phyloP scores from a whole-genome alignment of 2,888 invertebrate genomes.

The Eristalis arbustorum region DNA sequence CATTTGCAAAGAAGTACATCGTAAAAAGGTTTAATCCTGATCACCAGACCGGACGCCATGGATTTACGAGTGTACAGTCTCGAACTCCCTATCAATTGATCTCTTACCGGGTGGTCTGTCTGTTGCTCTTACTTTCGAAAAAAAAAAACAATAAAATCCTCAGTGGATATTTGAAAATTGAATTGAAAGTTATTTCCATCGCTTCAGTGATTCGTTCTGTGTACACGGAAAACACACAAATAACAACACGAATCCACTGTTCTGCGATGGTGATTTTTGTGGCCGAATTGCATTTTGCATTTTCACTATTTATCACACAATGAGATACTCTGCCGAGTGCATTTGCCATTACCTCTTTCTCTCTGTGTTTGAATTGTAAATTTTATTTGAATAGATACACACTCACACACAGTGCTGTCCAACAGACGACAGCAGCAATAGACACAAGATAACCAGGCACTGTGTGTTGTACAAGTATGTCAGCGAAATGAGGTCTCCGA shows the following conservation, averaged over 20 bases:
- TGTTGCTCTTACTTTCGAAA: not conserved
- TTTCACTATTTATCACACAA: constrained; percentile 28
- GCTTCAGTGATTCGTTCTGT: not conserved
- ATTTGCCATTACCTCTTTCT: constrained; percentile 6
- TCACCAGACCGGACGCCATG: not conserved
- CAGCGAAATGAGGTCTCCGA: constrained; percentile 55
- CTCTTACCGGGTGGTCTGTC: not conserved
- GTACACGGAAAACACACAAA: not conserved
- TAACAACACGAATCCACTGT: not conserved
- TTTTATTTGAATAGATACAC: constrained; percentile 47
- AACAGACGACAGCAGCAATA: not conserved
- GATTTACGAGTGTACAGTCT: not conserved
- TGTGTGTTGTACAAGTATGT: constrained; percentile 1
- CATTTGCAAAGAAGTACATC: not conserved
- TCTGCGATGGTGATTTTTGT: constrained; percentile 17
- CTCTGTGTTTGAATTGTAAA: constrained; percentile 46
- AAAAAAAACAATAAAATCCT: not conserved
- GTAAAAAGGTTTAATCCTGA: not conserved
- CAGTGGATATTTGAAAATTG: not conserved
- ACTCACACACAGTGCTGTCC: not conserved
- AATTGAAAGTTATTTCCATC: not conserved
- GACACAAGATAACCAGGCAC: not conserved
- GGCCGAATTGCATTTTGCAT: constrained; percentile 17
- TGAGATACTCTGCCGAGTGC: not conserved
- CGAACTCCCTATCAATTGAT: not conserved